These are phyloP conservation scores for Plotosus lineatus DNA, from an alignment of 2,113 vertebrate genomes.

Conservation along the genomic window DNA sequence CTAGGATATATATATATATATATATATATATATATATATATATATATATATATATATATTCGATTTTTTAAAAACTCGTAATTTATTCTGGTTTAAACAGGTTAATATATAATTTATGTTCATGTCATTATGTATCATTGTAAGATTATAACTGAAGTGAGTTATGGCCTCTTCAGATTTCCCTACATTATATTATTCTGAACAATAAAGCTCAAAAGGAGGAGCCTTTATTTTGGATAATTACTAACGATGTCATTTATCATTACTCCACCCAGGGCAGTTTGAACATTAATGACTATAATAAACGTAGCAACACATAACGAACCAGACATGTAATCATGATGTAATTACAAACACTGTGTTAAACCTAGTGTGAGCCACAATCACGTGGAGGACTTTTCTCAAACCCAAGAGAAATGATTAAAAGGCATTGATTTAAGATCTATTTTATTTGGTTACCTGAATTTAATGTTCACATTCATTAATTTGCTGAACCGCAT, in stretches of 20 bases:
- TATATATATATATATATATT: too few relatives aligned
- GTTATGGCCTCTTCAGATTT: not conserved
- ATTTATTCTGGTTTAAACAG: not conserved
- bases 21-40: too few relatives aligned
- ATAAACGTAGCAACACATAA: constrained; percentile 1
- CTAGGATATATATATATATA: too few relatives aligned
- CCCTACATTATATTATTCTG: not conserved
- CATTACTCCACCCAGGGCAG: not conserved
- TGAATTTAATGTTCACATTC: too few relatives aligned
- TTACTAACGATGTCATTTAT: not conserved
- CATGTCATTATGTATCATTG: not conserved
- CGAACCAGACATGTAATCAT: constrained; percentile 1
- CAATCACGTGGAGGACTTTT: constrained; percentile 2
- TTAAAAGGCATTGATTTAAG: not conserved
- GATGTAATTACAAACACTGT: constrained; percentile 46
- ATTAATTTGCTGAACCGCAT: too few relatives aligned
- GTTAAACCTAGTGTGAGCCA: constrained; percentile 18
- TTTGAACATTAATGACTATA: constrained; percentile 21
- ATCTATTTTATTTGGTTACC: not conserved
- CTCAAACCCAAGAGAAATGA: not conserved
- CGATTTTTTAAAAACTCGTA: not conserved
- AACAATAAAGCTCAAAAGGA: not conserved
- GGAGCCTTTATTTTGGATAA: constrained; percentile 24
- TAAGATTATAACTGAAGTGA: not conserved
- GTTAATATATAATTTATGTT: not conserved